A percentile compares a stretch with the other conserved stretches of the same genome.
phyloP scores from a whole-genome alignment of 1,140 invertebrate species.

The Drosophila ercepeae region DNA sequence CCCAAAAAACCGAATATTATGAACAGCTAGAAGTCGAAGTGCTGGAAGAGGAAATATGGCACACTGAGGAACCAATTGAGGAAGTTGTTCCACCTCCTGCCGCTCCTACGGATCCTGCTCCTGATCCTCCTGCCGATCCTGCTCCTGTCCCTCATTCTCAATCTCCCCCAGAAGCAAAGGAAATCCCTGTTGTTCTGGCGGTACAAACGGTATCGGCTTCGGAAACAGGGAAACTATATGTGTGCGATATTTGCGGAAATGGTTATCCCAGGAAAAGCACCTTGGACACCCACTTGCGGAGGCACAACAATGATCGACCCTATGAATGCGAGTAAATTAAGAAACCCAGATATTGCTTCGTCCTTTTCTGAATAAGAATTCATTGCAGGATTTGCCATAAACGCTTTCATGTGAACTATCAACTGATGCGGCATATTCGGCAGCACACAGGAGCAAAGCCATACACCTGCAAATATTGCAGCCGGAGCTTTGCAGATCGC shows the following conservation, averaged over 20 bases:
- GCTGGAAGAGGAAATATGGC: constrained; percentile 51
- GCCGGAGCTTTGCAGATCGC: constrained; percentile 87
- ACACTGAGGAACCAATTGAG: constrained; percentile 43
- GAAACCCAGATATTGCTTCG: rapidly evolving
- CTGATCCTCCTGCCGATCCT: not conserved
- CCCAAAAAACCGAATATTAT: constrained; percentile 15
- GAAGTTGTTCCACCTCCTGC: not conserved
- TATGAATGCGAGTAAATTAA: constrained; percentile 78
- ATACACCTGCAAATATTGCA: constrained; percentile 89
- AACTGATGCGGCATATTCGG: constrained; percentile 79
- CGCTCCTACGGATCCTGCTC: not conserved
- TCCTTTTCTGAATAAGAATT: too few relatives aligned
- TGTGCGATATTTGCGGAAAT: constrained; percentile 78
- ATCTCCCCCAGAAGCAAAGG: not conserved
- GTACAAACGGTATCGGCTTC: constrained; percentile 2
- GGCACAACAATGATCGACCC: constrained; percentile 74
- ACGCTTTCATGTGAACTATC: constrained; percentile 77
- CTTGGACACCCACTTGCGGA: constrained; percentile 74
- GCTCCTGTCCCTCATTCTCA: not conserved
- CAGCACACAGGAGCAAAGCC: constrained; percentile 84
- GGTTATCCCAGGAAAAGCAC: constrained; percentile 73
- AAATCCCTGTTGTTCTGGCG: constrained; percentile 7
- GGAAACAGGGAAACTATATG: constrained; percentile 42
- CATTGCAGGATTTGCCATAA: constrained; percentile 66
- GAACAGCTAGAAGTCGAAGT: constrained; percentile 55